Evolutionary conservation across 1,140 invertebrate species (phyloP), one percentile per base, ranked within the genome.

Genomic region (Thrips palmi): DNA sequence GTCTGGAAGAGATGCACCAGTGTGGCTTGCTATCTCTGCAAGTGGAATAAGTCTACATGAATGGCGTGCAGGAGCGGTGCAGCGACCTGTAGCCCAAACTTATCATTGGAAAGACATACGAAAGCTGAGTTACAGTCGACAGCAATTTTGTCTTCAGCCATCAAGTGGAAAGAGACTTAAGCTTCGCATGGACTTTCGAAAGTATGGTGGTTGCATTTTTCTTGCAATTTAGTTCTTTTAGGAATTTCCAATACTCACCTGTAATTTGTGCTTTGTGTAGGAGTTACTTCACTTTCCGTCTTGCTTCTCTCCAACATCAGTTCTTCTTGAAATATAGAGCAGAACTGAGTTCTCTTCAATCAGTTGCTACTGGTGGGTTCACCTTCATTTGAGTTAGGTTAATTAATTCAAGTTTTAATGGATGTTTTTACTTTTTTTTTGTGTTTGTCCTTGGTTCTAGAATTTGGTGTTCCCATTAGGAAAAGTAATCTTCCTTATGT

Each of bases 241-340:
- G 6, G 5, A 20, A 15, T 21, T 22, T 22, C 23, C 20, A 37
- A 18, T 30, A 37, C 5, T 31, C 7, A 18, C 33, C 33, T 34
- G n/a, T 39, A 8, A 6, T 6, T 10, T 17, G 34, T 31, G 15
- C 25, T 44, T 37, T 46, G 54, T 58, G 31, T 50, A 71, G 69
- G 54, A 78, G 74, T 52, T 78, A 71, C 47, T 80, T 74, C 48
- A 70, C 71, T 40, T 79, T 77, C 53, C 74, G 72, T 50, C 53
- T 79, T 21, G 74, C 74, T 7, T 78, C 75, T 2, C 52, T 78
- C 17, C 77, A 80, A 51, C 77, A 79, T 52, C 69, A 77, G 49
- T 74, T 80, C 52, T 80, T 74, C 58, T 59, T 77, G 42, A 72
- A 73, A 50, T 54, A 78, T 19, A 68, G 74, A 46, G 69, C 71